A percentile compares a stretch with the other conserved stretches of the same genome.
Conservation (phyloP, 2,113 vertebrate genomes). For the Lophura nycthemera region DNA sequence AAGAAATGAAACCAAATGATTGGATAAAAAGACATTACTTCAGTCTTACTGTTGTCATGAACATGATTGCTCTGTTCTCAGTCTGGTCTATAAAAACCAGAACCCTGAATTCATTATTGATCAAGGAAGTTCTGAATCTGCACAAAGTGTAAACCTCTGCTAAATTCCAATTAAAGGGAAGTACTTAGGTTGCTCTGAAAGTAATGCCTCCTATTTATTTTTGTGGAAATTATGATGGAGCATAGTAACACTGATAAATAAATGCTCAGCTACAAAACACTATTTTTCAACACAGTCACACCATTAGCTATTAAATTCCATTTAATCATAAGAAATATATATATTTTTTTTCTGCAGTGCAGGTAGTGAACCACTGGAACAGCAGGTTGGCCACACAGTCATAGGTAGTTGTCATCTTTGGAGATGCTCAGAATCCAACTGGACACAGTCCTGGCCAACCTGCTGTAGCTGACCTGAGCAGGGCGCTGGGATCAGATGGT, state of each 20-base stretch:
- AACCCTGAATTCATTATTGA: not conserved
- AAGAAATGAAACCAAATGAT: not conserved
- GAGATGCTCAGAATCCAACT: not conserved
- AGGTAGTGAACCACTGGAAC: not conserved
- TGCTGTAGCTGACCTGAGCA: not conserved
- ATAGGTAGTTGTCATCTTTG: not conserved
- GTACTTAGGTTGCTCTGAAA: not conserved
- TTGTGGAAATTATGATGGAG: not conserved
- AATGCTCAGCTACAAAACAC: not conserved
- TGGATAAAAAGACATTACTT: not conserved
- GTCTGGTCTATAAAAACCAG: not conserved
- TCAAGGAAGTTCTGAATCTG: not conserved
- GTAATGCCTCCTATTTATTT: not conserved
- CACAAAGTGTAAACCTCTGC: not conserved
- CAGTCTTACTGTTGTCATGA: not conserved
- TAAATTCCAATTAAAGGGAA: not conserved
- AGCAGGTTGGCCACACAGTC: not conserved
- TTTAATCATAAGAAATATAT: not conserved
- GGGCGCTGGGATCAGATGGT: not conserved
- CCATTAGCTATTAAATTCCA: not conserved
- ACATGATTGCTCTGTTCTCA: not conserved
- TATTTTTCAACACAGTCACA: not conserved
- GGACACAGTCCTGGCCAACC: not conserved
- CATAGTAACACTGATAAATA: not conserved
- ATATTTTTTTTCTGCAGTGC: not conserved